Conservation (phyloP, 2,888 invertebrate genomes). For the Prenolepis imparis region DNA sequence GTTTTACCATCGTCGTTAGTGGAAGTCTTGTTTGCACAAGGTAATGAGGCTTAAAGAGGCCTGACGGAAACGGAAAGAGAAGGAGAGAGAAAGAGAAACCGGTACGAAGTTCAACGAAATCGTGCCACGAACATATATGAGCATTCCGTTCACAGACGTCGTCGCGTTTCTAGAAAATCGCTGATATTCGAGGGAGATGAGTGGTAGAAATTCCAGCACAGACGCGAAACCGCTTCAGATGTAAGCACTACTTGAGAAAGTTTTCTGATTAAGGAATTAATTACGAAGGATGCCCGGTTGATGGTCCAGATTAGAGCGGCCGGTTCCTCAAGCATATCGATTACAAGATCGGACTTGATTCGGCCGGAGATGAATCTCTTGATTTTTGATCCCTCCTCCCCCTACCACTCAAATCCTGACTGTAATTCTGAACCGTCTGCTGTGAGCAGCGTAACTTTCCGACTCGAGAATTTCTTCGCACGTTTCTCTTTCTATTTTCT, state of each 20-base stretch:
- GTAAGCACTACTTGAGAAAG: conserved; percentile 71
- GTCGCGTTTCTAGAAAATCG: conserved; percentile 55
- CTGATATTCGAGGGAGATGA: conserved; percentile 68
- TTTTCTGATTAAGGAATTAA: conserved; percentile 83
- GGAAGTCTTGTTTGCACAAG: conserved; percentile 51
- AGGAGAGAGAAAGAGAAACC: conserved; percentile 11
- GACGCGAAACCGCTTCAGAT: conserved; percentile 67
- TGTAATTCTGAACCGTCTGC: conserved; percentile 65
- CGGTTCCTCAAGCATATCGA: conserved; percentile 64
- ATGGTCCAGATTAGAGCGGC: conserved; percentile 70
- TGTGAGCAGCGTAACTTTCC: conserved; percentile 57
- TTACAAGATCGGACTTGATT: conserved; percentile 61
- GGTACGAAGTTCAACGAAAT: conserved; percentile 68
- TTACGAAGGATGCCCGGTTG: conserved; percentile 71
- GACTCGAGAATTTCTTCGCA: conserved; percentile 61
- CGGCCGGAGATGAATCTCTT: conserved; percentile 52
- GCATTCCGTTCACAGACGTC: conserved; percentile 65
- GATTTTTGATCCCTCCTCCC: conserved; percentile 62
- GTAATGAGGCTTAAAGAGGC: conserved; percentile 61
- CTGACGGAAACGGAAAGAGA: conserved; percentile 36
- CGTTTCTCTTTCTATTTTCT: conserved; percentile 35
- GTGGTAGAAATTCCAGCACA: conserved; percentile 64
- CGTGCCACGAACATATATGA: conserved; percentile 69
- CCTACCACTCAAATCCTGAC: conserved; percentile 12
- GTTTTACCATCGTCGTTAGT: conserved; percentile 42